phyloP scores from a whole-genome alignment of 1,140 invertebrate genomes.

The Orchestia grillus region DNA sequence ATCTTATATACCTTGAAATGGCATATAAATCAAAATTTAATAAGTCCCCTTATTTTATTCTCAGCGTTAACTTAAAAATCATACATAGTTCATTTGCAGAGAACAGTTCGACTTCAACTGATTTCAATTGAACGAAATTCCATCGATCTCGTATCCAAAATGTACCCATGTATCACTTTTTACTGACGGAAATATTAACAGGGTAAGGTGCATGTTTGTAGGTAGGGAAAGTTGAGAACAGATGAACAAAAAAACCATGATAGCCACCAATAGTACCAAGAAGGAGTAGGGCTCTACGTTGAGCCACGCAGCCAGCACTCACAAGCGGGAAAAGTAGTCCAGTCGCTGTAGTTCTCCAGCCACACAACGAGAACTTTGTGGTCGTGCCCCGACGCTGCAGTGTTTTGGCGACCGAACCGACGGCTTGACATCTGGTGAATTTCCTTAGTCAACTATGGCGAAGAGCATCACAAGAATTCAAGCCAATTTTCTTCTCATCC shows the following conservation, averaged over 20 bases:
- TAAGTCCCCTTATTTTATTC: not conserved
- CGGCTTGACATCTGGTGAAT: conserved; percentile 63
- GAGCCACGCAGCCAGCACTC: conserved; percentile 67
- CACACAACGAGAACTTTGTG: conserved; percentile 92
- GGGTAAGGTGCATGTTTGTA: not conserved
- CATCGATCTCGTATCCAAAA: not conserved
- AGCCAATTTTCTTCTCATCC: not conserved
- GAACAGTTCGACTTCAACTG: not conserved
- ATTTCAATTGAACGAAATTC: not conserved
- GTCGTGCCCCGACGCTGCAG: conserved; percentile 70
- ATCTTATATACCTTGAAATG: not conserved
- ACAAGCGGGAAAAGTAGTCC: conserved; percentile 89
- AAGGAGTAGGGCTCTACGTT: not conserved
- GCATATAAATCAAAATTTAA: not conserved
- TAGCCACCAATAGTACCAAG: not conserved
- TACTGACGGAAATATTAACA: not conserved
- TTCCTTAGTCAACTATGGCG: not conserved
- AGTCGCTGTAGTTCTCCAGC: conserved; percentile 95
- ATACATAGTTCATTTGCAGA: not conserved
- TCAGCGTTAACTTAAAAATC: not conserved
- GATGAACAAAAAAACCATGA: not conserved
- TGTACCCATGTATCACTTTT: not conserved
- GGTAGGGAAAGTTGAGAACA: not conserved
- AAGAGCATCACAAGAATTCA: not conserved
- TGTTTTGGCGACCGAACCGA: conserved; percentile 69